Evolutionary conservation across 2,113 vertebrate species (phyloP), one percentile per base, ranked within the genome.

Genomic region (Callipepla californica): DNA sequence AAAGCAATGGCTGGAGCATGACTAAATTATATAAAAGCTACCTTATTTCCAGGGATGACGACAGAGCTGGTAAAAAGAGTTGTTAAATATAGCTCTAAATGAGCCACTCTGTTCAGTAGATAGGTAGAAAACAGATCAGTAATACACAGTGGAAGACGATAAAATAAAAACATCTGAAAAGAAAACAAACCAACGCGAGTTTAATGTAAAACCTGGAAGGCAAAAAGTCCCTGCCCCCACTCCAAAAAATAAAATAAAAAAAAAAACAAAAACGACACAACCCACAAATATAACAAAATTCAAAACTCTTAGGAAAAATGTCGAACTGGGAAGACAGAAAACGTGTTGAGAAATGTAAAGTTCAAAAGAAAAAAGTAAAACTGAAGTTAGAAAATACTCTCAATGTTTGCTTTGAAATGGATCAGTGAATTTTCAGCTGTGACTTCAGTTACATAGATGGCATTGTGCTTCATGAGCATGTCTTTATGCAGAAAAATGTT

Each of bases 21-120:
- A 94, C 61, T 94, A 79, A 87, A 90, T 96, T 96, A 90, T 68
- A 94, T 94, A 94, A 94, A 94, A 36, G 75, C 16, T 91, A 95
- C 89, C 51, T 90, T 88, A 80, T 85, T 94, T 80, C 89, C 91
- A 86, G 82, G 61, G 87, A 89, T 94, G 93, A 95, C 11, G 36
- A 92, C 68, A 94, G 42, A 92, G 30, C 30, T 75, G 65, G 76
- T 85, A 69, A 80, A 87, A 92, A 68, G 4, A 48, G 15, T 53
- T 0, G 0, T 86, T 95, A 94, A 92, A 92, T 93, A 89, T 85
- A 92, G 51, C 66, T 75, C 61, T 80, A 90, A 94, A 88, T 72
- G 13, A 94, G 40, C 75, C 57, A 34, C 47, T 53, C 38, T 9
- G 1, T 75, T 92, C 47, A 72, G 44, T 53, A 87, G 25, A 82